These are phyloP conservation scores for Diabrotica balteata DNA, from an alignment of 2,888 invertebrate genomes.

Conservation along the genomic window DNA sequence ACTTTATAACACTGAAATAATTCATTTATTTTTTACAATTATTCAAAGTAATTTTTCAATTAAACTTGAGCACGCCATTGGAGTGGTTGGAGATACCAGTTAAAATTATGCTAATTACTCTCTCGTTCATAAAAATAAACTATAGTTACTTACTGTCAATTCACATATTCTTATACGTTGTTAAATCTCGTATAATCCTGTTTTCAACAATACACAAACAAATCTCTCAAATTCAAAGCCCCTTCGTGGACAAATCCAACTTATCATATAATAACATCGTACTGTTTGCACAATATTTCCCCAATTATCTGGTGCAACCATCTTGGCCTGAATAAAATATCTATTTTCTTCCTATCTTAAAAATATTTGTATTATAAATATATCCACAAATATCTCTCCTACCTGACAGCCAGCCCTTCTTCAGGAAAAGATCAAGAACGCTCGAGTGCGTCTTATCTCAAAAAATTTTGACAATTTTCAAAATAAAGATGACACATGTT, in stretches of 20 bases:
- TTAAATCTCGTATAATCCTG: too few species aligned
- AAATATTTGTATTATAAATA: conserved; percentile 43
- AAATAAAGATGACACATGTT: conserved; percentile 52
- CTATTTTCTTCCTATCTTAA: conserved; percentile 32
- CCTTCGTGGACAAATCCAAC: conserved; percentile 37
- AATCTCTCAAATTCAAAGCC: conserved; percentile 24
- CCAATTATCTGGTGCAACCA: conserved; percentile 40
- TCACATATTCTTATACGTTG: too few species aligned
- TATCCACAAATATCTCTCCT: conserved; percentile 32
- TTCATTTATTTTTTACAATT: too few species aligned
- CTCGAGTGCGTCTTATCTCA: conserved; percentile 47
- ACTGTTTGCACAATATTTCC: conserved; percentile 46
- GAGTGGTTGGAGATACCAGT: too few species aligned
- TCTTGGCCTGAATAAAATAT: conserved; percentile 38
- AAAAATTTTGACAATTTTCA: conserved; percentile 47
- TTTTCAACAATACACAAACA: conserved; percentile 10
- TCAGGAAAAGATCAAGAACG: conserved; percentile 41
- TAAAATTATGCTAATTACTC: too few species aligned
- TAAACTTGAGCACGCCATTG: too few species aligned
- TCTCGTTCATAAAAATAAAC: too few species aligned
- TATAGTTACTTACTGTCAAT: too few species aligned
- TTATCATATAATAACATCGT: conserved; percentile 32
- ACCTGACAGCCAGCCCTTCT: conserved; percentile 39
- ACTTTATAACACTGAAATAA: too few species aligned
- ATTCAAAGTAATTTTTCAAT: too few species aligned